phyloP scores from a whole-genome alignment of 1,140 invertebrate genomes.

The Diploscapter pachys region DNA sequence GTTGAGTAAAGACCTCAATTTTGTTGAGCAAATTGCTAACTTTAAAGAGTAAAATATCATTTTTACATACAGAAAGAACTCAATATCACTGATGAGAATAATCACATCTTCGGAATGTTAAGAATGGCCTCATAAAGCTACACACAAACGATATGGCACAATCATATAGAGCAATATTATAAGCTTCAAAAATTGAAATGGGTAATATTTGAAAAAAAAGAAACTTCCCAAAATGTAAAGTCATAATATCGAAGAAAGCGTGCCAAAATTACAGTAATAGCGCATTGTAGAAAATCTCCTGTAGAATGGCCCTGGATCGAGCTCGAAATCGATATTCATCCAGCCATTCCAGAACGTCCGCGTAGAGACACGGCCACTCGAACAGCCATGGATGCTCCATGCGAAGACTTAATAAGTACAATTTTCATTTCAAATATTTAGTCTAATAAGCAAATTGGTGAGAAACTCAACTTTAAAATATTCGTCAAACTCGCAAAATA shows the following conservation, averaged over 20 bases:
- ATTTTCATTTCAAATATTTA: neutral
- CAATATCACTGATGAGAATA: no score
- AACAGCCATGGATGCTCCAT: slow-evolving; percentile 28
- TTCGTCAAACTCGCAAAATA: neutral
- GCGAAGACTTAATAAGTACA: slow-evolving; percentile 15
- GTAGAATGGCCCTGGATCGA: slow-evolving; percentile 26
- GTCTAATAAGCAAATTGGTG: neutral
- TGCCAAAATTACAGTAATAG: slow-evolving; percentile 7
- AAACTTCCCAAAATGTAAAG: neutral
- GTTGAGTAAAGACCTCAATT: no score
- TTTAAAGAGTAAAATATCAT: no score
- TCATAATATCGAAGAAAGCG: neutral
- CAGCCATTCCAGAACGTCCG: slow-evolving; percentile 30
- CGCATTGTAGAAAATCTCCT: slow-evolving; percentile 34
- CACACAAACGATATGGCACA: no score
- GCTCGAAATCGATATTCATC: slow-evolving; percentile 33
- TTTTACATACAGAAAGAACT: no score
- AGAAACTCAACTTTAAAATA: neutral
- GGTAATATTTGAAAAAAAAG: no score
- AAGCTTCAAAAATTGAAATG: no score
- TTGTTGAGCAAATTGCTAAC: no score
- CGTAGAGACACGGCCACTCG: slow-evolving; percentile 37
- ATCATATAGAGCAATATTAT: no score
- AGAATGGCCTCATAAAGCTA: no score
- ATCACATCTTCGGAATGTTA: no score